Evolutionary conservation across 2,113 vertebrate species (phyloP).

Genomic region (Lophotis ruficrista): DNA sequence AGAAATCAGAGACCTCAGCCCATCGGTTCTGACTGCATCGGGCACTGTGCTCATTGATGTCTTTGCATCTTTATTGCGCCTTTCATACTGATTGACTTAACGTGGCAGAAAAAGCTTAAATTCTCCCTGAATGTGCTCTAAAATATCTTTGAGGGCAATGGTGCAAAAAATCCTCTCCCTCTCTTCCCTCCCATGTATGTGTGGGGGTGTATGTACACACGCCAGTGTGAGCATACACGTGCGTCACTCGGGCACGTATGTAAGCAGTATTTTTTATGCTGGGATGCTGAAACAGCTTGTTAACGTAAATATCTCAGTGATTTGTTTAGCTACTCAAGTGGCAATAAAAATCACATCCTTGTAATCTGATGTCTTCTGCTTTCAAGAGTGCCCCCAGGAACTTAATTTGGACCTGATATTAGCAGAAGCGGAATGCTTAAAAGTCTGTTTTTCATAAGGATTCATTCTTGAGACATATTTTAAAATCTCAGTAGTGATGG

Average conservation of each 20-base stretch:
- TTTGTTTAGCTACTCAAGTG: background rate
- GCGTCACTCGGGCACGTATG: background rate
- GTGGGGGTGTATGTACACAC: rapidly evolving
- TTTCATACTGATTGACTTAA: background rate
- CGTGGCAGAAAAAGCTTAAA: background rate
- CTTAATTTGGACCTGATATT: background rate
- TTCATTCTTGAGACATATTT: background rate
- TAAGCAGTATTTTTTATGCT: background rate
- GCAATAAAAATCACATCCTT: background rate
- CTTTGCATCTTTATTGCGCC: background rate
- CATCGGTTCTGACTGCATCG: background rate
- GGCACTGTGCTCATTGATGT: background rate
- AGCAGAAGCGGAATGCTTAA: background rate
- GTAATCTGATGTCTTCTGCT: background rate
- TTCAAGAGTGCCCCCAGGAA: background rate
- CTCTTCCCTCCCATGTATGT: background rate
- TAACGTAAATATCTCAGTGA: background rate
- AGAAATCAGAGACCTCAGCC: background rate
- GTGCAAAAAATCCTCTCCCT: background rate
- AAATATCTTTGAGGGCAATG: background rate
- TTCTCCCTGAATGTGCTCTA: background rate
- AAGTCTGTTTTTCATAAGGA: background rate
- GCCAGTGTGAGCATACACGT: background rate
- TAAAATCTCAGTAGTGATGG: background rate
- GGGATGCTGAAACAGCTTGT: background rate